phyloP scores from a whole-genome alignment of 2,888 invertebrate species.

The Clusia tigrina region DNA sequence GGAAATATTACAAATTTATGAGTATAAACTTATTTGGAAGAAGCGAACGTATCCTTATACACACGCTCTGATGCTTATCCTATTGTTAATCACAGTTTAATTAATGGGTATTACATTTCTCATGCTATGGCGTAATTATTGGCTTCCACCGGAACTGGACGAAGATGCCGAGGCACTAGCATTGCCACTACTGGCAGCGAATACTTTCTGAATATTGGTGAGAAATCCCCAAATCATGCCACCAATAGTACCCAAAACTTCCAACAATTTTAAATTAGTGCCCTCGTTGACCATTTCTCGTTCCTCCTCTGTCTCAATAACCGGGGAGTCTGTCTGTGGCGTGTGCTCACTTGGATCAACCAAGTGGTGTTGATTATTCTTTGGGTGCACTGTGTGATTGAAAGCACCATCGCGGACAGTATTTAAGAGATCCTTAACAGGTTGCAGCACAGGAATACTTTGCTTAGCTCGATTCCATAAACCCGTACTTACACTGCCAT shows the following conservation, averaged over 20 bases:
- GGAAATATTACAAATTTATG: too few relatives aligned
- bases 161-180: conserved; percentile 51
- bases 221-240: conserved; percentile 53
- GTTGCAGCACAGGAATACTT: conserved; percentile 55
- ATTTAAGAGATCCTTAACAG: conserved; percentile 57
- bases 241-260: conserved; percentile 54
- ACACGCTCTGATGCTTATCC: too few relatives aligned
- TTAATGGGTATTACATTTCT: too few relatives aligned
- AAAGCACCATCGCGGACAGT: conserved; percentile 54
- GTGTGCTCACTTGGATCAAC: conserved; percentile 40
- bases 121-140: neutral
- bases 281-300: conserved; percentile 57
- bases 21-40: too few relatives aligned
- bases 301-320: conserved; percentile 59
- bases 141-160: conserved; percentile 34
- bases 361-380: conserved; percentile 47
- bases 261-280: conserved; percentile 53
- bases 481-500: conserved; percentile 30
- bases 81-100: conserved; percentile 8
- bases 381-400: conserved; percentile 48
- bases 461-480: conserved; percentile 53
- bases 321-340: conserved; percentile 43
- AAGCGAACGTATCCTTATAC: too few relatives aligned
- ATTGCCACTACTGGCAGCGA: conserved; percentile 57
- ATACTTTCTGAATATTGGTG: conserved; percentile 53